A percentile compares a stretch with the other conserved stretches of the same genome.
These are phyloP conservation scores for Yoshiicerus persimilis DNA, from an alignment of 1,140 invertebrate genomes.

Conservation along the genomic window DNA sequence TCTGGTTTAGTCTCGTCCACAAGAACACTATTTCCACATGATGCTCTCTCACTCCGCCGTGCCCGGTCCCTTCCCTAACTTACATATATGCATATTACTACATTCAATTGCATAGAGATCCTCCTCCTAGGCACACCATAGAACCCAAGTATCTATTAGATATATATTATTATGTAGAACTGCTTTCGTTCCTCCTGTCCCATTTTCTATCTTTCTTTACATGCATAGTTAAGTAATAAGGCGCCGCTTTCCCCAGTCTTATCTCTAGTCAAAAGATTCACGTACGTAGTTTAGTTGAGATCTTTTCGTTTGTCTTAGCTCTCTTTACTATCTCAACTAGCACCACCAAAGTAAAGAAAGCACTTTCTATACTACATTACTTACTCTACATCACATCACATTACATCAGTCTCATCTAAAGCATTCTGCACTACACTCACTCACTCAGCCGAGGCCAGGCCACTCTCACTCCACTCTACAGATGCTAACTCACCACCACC, in stretches of 20 bases:
- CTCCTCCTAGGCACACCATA: background rate
- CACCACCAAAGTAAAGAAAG: background rate
- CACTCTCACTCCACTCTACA: background rate
- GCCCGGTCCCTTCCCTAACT: background rate
- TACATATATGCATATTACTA: background rate
- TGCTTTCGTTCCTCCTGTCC: background rate
- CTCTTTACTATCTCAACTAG: background rate
- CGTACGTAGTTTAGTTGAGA: slow-evolving; percentile 4
- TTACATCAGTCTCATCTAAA: slow-evolving; percentile 3
- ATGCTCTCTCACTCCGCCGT: background rate
- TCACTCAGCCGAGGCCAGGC: background rate
- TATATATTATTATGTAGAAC: background rate
- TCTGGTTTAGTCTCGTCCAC: no score
- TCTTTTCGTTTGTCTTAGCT: slow-evolving; percentile 19
- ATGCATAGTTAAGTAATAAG: slow-evolving; percentile 23
- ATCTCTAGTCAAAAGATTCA: slow-evolving; percentile 4
- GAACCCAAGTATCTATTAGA: background rate
- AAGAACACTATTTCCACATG: background rate
- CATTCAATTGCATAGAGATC: no score
- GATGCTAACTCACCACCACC: background rate
- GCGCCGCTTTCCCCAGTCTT: background rate
- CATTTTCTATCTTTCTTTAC: slow-evolving; percentile 2
- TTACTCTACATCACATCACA: background rate
- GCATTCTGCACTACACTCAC: background rate
- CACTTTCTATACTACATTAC: background rate